Conservation (phyloP, 92 coral and sea anemone species). For the Galaxea fascicularis region DNA sequence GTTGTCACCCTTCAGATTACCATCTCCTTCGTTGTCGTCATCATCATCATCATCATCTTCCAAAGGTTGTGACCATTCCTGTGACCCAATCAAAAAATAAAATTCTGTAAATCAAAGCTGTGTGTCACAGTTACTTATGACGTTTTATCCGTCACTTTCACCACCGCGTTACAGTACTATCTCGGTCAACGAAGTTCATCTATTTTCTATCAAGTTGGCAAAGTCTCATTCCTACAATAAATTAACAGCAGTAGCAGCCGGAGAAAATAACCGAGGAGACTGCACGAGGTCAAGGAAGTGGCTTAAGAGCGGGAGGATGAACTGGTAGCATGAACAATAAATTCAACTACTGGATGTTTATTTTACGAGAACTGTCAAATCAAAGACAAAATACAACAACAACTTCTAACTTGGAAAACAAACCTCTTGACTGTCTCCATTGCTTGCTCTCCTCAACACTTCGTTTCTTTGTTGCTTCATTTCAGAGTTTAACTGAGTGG, state of each 20-base stretch:
- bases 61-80: slow-evolving; percentile 71
- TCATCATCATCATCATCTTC: slow-evolving; percentile 70
- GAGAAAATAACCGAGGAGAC: background rate
- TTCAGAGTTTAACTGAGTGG: background rate
- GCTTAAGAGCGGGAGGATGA: background rate
- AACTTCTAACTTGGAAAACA: background rate
- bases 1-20: background rate
- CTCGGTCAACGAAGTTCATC: too few relatives aligned
- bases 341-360: too few relatives aligned
- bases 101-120: background rate
- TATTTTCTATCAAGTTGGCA: too few relatives aligned
- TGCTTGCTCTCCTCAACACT: slow-evolving; percentile 34
- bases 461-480: slow-evolving; percentile 37
- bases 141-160: too few relatives aligned
- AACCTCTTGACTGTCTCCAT: slow-evolving; percentile 43
- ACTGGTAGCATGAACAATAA: background rate
- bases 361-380: too few relatives aligned
- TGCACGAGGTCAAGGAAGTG: background rate
- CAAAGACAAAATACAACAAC: too few relatives aligned
- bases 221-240: too few relatives aligned
- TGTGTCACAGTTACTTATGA: too few relatives aligned
- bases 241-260: too few relatives aligned
- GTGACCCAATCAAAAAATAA: background rate
- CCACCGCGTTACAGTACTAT: background rate
- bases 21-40: slow-evolving; percentile 4